A percentile compares a stretch with the other conserved stretches of the same genome.
These are phyloP conservation scores for Platalea minor DNA, from an alignment of 2,797 vertebrate species.

Conservation along the genomic window DNA sequence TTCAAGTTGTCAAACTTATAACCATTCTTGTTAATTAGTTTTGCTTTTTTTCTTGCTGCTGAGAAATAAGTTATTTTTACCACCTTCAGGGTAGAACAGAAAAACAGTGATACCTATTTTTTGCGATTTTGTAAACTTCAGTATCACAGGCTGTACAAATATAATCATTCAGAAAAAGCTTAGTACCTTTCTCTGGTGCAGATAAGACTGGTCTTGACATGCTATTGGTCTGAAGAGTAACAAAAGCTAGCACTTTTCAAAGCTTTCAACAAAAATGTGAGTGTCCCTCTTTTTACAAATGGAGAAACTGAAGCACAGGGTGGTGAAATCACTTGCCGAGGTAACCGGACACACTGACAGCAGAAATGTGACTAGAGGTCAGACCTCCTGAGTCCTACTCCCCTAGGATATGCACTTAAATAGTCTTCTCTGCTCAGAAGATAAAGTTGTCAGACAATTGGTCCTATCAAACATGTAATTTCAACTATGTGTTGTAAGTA, in stretches of 20 bases:
- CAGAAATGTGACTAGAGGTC: neutral
- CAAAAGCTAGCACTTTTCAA: neutral
- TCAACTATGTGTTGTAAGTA: neutral
- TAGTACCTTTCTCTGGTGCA: neutral
- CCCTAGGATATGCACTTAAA: neutral
- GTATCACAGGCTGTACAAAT: neutral
- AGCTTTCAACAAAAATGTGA: neutral
- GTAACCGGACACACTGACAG: accelerated
- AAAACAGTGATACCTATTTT: neutral
- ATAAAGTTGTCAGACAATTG: neutral
- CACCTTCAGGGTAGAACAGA: neutral
- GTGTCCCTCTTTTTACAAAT: neutral
- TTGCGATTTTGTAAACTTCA: neutral
- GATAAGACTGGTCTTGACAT: neutral
- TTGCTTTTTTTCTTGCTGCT: neutral
- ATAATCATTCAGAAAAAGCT: neutral
- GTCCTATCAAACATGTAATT: neutral
- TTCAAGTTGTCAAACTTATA: slow-evolving; percentile 27
- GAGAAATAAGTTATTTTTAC: neutral
- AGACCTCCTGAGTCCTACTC: neutral
- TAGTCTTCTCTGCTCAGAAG: neutral
- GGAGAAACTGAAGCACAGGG: neutral
- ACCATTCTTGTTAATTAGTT: neutral
- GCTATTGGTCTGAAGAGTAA: neutral
- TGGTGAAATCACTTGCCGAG: neutral